Evolutionary conservation across 1,140 invertebrate genomes (phyloP).

Genomic region (Dufourea novaeangliae): DNA sequence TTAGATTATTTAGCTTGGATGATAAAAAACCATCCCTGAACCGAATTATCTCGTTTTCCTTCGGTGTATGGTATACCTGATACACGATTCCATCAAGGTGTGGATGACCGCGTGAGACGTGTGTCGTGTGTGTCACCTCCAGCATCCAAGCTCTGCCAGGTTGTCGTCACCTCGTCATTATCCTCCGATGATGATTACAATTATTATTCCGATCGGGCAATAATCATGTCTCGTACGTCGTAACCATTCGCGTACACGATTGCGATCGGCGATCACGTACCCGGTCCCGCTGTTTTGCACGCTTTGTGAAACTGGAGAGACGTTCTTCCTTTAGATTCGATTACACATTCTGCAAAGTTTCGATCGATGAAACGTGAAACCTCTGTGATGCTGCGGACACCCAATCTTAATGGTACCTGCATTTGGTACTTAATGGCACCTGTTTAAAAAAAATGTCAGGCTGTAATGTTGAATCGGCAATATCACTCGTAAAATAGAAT

Average conservation of each 20-base stretch:
- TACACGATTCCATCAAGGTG: constrained; percentile 41
- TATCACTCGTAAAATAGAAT: too few species aligned
- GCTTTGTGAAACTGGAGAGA: constrained; percentile 12
- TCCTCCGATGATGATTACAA: constrained; percentile 73
- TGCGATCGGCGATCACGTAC: constrained; percentile 73
- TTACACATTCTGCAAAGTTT: neutral
- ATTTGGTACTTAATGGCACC: too few species aligned
- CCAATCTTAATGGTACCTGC: too few species aligned
- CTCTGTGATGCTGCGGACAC: too few species aligned
- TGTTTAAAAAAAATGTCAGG: too few species aligned
- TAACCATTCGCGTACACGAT: constrained; percentile 67
- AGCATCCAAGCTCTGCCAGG: constrained; percentile 22
- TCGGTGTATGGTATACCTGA: constrained; percentile 33
- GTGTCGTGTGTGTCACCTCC: constrained; percentile 55
- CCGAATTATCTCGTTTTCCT: constrained; percentile 51
- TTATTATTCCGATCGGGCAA: constrained; percentile 76
- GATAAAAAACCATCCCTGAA: neutral
- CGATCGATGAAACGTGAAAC: neutral
- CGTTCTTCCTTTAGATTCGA: neutral
- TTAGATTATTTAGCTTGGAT: neutral
- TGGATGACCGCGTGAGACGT: constrained; percentile 54
- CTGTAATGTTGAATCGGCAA: too few species aligned
- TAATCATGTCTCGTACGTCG: constrained; percentile 75
- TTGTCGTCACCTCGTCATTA: constrained; percentile 67
- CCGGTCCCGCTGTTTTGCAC: constrained; percentile 47